Percentiles rank a stretch among this genome's conserved stretches.
Evolutionary conservation across 2,797 vertebrate species (phyloP).

Genomic region (Valencia hispanica): DNA sequence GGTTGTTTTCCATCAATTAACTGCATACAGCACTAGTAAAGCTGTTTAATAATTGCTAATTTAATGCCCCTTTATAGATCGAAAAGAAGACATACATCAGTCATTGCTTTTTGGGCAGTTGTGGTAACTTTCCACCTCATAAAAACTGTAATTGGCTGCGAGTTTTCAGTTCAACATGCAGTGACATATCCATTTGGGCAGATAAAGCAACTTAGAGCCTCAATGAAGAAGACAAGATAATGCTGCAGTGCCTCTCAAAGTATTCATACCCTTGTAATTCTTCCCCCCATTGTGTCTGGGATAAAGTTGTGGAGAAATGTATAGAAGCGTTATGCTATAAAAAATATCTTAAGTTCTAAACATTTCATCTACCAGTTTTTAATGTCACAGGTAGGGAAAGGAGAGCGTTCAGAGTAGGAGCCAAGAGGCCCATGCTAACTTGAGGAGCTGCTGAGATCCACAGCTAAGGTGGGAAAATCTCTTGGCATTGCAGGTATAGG

Average conservation of each 20-base stretch:
- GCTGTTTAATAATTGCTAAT: constrained; percentile 52
- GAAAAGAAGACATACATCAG: constrained; percentile 60
- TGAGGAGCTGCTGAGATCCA: not conserved
- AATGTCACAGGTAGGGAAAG: not conserved
- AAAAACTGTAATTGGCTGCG: constrained; percentile 69
- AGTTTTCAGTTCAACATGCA: constrained; percentile 62
- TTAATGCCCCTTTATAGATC: constrained; percentile 59
- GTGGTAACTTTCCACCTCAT: constrained; percentile 70
- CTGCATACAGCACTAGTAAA: constrained; percentile 25
- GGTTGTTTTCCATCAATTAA: constrained; percentile 44
- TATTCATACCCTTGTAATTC: not conserved
- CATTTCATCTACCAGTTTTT: too few relatives aligned
- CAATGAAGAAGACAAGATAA: constrained; percentile 28
- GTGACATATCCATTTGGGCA: constrained; percentile 54
- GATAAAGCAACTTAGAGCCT: constrained; percentile 32
- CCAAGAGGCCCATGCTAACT: not conserved
- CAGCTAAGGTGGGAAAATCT: not conserved
- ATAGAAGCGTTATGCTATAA: too few relatives aligned
- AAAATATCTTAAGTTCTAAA: too few relatives aligned
- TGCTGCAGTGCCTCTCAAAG: constrained; percentile 26
- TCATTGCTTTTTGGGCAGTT: constrained; percentile 56
- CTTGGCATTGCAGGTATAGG: not conserved
- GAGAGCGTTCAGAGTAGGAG: too few relatives aligned
- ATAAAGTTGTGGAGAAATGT: too few relatives aligned
- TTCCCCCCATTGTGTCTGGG: too few relatives aligned